These are phyloP conservation scores for Onychomys torridus DNA, from an alignment of 2,797 vertebrate species.

Conservation along the genomic window DNA sequence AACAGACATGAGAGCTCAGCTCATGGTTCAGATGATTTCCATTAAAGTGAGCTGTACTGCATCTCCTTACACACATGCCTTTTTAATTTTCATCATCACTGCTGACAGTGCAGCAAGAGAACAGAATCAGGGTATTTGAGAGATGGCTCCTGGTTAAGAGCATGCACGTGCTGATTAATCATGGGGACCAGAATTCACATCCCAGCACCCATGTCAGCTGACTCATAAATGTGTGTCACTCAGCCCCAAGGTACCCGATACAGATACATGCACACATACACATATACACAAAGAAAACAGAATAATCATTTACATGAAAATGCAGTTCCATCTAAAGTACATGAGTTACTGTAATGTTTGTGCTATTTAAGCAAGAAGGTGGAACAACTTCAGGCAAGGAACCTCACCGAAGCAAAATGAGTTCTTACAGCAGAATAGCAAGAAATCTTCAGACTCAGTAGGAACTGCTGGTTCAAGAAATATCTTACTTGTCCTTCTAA, in stretches of 20 bases:
- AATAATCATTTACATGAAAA: background rate
- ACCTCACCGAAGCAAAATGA: background rate
- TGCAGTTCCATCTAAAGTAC: background rate
- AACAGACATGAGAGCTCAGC: background rate
- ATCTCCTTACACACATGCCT: background rate
- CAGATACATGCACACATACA: background rate
- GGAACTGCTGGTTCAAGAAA: background rate
- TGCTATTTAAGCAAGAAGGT: slow-evolving; percentile 18
- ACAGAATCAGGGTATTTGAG: background rate
- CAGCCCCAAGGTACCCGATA: no score
- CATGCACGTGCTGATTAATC: background rate
- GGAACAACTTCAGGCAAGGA: background rate
- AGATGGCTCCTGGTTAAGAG: background rate
- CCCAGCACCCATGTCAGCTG: no score
- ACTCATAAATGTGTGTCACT: background rate
- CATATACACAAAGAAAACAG: background rate
- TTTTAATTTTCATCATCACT: slow-evolving; percentile 42
- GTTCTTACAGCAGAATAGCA: background rate
- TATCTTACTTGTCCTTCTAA: slow-evolving; percentile 3
- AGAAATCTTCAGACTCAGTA: background rate
- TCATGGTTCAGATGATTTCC: slow-evolving; percentile 18
- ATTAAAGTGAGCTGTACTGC: background rate
- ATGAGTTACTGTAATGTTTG: background rate
- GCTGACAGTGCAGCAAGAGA: background rate
- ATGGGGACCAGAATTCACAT: background rate